These are phyloP conservation scores for Lithobates sylvaticus DNA, from an alignment of 2,797 vertebrate species.

Conservation along the genomic window DNA sequence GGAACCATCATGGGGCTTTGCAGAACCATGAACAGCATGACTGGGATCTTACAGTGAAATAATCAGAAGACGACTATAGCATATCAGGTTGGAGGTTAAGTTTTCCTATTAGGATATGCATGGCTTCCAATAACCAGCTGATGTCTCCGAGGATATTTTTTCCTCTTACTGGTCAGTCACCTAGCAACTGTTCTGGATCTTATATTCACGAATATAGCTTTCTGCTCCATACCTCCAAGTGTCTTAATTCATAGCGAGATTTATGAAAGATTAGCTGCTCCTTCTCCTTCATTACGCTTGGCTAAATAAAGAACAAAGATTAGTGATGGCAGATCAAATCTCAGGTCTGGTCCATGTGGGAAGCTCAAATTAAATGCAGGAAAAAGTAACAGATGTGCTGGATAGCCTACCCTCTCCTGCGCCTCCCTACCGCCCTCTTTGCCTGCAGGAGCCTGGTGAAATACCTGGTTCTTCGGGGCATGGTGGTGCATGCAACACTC, in stretches of 20 bases:
- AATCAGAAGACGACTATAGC: no score
- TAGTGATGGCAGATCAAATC: background rate
- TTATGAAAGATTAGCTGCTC: background rate
- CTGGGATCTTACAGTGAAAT: no score
- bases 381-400: background rate
- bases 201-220: background rate
- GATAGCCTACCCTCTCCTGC: background rate
- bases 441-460: no score
- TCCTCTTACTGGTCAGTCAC: conserved; percentile 36
- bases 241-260: background rate
- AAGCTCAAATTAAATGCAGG: background rate
- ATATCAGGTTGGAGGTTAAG: background rate
- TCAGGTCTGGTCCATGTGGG: background rate
- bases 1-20: no score
- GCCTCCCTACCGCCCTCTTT: no score
- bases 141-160: background rate
- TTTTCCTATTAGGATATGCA: background rate
- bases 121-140: background rate
- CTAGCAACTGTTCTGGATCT: conserved; percentile 33
- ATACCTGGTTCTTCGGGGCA: no score
- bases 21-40: no score
- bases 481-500: no score
- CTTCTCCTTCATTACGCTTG: no score
- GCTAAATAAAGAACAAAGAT: background rate
- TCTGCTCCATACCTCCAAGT: background rate